Evolutionary conservation across 2,888 invertebrate genomes (phyloP).

Genomic region (Carpatolechia fugitivella): DNA sequence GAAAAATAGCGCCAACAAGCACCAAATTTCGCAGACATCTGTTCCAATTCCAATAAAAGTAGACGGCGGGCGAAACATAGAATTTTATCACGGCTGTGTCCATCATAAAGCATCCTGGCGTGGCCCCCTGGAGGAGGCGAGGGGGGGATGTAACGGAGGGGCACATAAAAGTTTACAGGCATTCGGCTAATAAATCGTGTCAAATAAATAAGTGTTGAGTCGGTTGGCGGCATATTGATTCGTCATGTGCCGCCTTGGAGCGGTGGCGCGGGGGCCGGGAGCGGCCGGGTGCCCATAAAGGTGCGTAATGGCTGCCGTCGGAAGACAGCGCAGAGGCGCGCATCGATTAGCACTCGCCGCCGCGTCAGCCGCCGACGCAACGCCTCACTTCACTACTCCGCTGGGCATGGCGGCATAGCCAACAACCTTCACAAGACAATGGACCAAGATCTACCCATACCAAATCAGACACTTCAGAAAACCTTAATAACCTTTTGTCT

Average conservation of each 20-base stretch:
- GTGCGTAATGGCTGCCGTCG: slow-evolving; percentile 86
- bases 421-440: slow-evolving; percentile 21
- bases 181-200: slow-evolving; percentile 78
- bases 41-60: slow-evolving; percentile 66
- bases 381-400: slow-evolving; percentile 28
- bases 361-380: slow-evolving; percentile 75
- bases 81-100: slow-evolving; percentile 70
- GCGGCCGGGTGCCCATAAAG: slow-evolving; percentile 81
- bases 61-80: slow-evolving; percentile 64
- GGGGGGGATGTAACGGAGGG: slow-evolving; percentile 47
- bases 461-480: no score
- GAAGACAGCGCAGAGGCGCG: slow-evolving; percentile 84
- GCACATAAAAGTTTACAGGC: slow-evolving; percentile 77
- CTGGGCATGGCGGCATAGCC: slow-evolving; percentile 21
- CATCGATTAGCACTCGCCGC: slow-evolving; percentile 84
- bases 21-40: slow-evolving; percentile 50
- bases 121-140: slow-evolving; percentile 37
- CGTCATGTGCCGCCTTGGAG: slow-evolving; percentile 77
- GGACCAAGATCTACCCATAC: no score
- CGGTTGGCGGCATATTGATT: slow-evolving; percentile 79
- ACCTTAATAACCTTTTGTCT: no score
- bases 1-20: slow-evolving; percentile 14
- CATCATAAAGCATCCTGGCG: slow-evolving; percentile 63
- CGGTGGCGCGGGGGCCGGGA: slow-evolving; percentile 50
- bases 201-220: slow-evolving; percentile 80